Conservation (phyloP, 2,113 vertebrate species). For the Myxocyprinus asiaticus region DNA sequence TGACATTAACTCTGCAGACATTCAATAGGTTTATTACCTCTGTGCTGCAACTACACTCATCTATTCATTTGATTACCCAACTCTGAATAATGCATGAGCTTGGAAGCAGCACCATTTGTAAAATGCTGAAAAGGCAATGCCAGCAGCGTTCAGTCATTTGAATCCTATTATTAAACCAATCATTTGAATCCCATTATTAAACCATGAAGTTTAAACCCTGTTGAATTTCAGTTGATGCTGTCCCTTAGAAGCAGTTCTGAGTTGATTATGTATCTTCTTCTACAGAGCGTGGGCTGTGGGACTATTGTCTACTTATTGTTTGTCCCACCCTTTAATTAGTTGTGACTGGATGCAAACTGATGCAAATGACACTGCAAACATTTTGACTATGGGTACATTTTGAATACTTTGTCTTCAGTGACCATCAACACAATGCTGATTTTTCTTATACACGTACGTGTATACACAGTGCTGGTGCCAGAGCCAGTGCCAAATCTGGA, state of each 20-base stretch:
- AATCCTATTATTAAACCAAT: slow-evolving; percentile 42
- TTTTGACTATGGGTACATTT: no score
- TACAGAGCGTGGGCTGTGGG: background rate
- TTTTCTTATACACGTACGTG: no score
- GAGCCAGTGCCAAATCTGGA: no score
- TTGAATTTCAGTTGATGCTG: slow-evolving; percentile 9
- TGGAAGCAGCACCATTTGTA: slow-evolving; percentile 11
- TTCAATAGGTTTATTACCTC: slow-evolving; percentile 44
- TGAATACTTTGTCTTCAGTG: no score
- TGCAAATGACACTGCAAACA: background rate
- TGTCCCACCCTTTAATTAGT: background rate
- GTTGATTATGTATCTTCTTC: background rate
- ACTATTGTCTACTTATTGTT: slow-evolving; percentile 7
- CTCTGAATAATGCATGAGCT: slow-evolving; percentile 42
- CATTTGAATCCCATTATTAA: slow-evolving; percentile 35
- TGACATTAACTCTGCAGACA: slow-evolving; percentile 45
- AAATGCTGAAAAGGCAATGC: slow-evolving; percentile 34
- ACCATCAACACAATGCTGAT: no score
- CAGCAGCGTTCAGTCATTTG: slow-evolving; percentile 31
- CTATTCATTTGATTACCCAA: slow-evolving; percentile 45
- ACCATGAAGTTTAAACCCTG: slow-evolving; percentile 1
- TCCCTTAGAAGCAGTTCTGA: slow-evolving; percentile 2
- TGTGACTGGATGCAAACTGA: background rate
- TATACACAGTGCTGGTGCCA: no score
- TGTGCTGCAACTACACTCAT: slow-evolving; percentile 28